Percentiles rank a stretch among this genome's conserved stretches.
phyloP scores from a whole-genome alignment of 2,888 invertebrate species.

The Melieria crassipennis region DNA sequence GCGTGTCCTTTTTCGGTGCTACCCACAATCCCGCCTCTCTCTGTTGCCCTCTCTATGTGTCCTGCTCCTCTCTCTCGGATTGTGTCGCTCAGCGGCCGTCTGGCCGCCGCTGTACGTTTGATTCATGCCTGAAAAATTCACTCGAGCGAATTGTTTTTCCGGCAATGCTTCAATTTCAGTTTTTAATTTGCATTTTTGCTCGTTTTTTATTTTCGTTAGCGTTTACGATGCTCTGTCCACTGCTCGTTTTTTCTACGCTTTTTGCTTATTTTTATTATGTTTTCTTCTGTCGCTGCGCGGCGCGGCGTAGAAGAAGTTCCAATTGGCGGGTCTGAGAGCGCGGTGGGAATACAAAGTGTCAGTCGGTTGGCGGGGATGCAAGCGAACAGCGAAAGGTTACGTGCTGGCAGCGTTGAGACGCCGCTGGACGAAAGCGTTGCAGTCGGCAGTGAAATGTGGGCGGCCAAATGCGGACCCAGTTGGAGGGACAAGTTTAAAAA shows the following conservation, averaged over 20 bases:
- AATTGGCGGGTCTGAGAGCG: too few relatives aligned
- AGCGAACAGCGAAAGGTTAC: too few relatives aligned
- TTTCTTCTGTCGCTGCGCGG: background rate
- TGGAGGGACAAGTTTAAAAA: too few relatives aligned
- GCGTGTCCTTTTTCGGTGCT: background rate
- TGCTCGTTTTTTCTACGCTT: slow-evolving; percentile 5
- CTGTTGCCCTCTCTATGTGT: background rate
- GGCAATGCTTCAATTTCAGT: slow-evolving; percentile 34
- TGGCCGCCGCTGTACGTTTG: background rate
- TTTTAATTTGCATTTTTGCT: slow-evolving; percentile 32
- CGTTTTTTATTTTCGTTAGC: slow-evolving; percentile 8
- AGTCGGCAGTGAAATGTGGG: too few relatives aligned
- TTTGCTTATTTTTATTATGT: background rate
- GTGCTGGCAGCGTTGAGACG: too few relatives aligned
- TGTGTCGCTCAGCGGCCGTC: background rate
- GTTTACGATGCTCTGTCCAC: background rate
- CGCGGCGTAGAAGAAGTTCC: too few relatives aligned
- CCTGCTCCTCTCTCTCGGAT: background rate
- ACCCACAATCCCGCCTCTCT: background rate
- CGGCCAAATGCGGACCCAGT: too few relatives aligned
- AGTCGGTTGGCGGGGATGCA: too few relatives aligned
- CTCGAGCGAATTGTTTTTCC: slow-evolving; percentile 34
- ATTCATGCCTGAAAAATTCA: slow-evolving; percentile 1
- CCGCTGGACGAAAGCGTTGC: too few relatives aligned
- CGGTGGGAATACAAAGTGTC: too few relatives aligned